Evolutionary conservation across 2,113 vertebrate genomes (phyloP), one percentile per base, ranked within the genome.

Genomic region (Rhea pennata): DNA sequence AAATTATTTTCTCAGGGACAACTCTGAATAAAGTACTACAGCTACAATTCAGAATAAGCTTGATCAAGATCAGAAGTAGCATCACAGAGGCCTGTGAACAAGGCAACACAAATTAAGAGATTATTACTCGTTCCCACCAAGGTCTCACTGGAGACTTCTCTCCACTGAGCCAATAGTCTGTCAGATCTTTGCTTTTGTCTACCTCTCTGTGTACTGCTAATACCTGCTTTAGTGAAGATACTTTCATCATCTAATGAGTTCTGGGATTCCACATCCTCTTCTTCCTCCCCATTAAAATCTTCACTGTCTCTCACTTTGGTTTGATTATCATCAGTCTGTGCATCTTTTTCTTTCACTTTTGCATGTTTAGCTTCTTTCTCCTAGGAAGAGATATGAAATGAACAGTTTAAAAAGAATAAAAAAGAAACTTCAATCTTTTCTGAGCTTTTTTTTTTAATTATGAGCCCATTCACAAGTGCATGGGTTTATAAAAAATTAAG

Each of bases 211-310:
- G 6, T 26, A 12, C 11, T 12, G 51, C 29, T 39, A 29, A 58
- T 82, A 99, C 99, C 99, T 94, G 99, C 98, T 98, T 99, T 98
- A 64, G 98, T 98, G 59, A 99, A 98, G 85, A 99, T 96, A 67
- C 97, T 97, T 95, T 99, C 99, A 59, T 99, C 99, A 15, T 96
- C 98, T 0, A 99, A 96, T 3, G 98, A 98, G 95, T 98, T 99
- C 39, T 99, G 98, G 3, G 98, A 98, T 17, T 98, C 98, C 0
- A 97, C 96, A 7, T 97, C 98, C 13, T 93, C 96, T 2, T 90
- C 96, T 22, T 97, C 95, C 4, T 97, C 96, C 12, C 90, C 76
- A 12, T 40, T 59, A 6, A 82, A 97, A 76, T 96, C 96, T 24
- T 97, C 96, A 29, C 62, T 69, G 12, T 96, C 97, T 1, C 42